These are phyloP conservation scores for Ceratosolen solmsi DNA, from an alignment of 1,140 invertebrate genomes.

Conservation along the genomic window DNA sequence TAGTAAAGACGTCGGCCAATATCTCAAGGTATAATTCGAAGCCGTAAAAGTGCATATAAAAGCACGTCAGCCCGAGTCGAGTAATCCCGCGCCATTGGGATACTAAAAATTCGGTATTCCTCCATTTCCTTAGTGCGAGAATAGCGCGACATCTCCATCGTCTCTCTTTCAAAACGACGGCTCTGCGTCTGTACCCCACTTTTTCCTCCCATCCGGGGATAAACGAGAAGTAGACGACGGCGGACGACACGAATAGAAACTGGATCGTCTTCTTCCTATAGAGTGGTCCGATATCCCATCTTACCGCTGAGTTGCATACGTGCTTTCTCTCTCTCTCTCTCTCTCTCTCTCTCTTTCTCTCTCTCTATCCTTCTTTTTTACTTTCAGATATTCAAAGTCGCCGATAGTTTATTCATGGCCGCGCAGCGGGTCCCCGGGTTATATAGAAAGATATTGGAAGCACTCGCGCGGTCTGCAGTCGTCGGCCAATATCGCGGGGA, in stretches of 20 bases:
- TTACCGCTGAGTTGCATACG: background rate
- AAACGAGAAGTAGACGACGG: constrained; percentile 3
- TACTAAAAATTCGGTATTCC: constrained; percentile 49
- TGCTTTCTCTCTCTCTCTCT: background rate
- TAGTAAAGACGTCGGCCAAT: constrained; percentile 38
- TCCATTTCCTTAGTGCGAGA: background rate
- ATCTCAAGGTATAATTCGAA: constrained; percentile 48
- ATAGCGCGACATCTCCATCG: constrained; percentile 16
- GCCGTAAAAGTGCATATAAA: constrained; percentile 49
- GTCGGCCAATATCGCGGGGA: constrained; percentile 72
- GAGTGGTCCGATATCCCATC: constrained; percentile 10
- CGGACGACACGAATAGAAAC: constrained; percentile 40
- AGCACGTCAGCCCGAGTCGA: constrained; percentile 16
- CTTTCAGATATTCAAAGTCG: constrained; percentile 73
- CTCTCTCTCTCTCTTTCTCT: background rate
- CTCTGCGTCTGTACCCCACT: background rate
- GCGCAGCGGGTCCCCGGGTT: constrained; percentile 64
- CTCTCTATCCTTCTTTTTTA: background rate
- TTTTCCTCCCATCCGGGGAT: constrained; percentile 1
- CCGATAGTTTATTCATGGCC: constrained; percentile 74
- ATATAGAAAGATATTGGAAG: constrained; percentile 73
- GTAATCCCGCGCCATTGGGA: constrained; percentile 33
- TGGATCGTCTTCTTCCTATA: constrained; percentile 16
- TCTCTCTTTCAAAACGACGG: background rate
- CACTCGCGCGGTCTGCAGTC: constrained; percentile 62